Evolutionary conservation across 2,888 invertebrate genomes (phyloP).

Genomic region (Sabellastarte sp.): DNA sequence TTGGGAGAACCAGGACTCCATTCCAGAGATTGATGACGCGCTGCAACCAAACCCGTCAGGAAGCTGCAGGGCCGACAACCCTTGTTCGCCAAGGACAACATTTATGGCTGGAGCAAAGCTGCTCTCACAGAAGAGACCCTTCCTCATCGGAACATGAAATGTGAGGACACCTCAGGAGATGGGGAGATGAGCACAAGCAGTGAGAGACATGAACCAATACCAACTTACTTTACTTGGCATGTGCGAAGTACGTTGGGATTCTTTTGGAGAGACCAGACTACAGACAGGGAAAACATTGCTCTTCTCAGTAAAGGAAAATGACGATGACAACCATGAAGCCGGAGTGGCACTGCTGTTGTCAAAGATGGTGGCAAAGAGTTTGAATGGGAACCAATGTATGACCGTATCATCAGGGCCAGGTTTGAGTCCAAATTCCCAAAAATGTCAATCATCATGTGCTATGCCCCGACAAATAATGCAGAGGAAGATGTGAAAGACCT

Average conservation of each 20-base stretch:
- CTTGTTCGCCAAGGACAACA: slow-evolving; percentile 1
- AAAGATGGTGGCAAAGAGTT: no score
- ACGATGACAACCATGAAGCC: not conserved
- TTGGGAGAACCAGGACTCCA: not conserved
- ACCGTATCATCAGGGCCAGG: slow-evolving; percentile 4
- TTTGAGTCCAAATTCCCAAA: slow-evolving; percentile 1
- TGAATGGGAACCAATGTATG: not conserved
- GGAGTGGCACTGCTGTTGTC: slow-evolving; percentile 6
- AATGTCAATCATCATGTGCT: slow-evolving; percentile 10
- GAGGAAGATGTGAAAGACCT: slow-evolving; percentile 7
- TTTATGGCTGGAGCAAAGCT: no score
- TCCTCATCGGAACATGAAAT: slow-evolving; percentile 19
- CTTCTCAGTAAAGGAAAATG: slow-evolving; percentile 14
- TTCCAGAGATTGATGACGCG: slow-evolving; percentile 2
- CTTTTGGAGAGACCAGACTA: no score
- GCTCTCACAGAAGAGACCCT: no score
- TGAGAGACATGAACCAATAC: slow-evolving; percentile 17
- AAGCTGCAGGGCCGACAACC: slow-evolving; percentile 3
- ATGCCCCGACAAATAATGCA: slow-evolving; percentile 6
- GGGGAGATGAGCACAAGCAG: slow-evolving; percentile 10
- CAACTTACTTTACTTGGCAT: slow-evolving; percentile 11
- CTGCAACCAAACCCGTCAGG: slow-evolving; percentile 5
- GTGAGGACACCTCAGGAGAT: slow-evolving; percentile 16
- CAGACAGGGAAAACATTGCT: slow-evolving; percentile 16
- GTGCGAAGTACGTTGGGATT: slow-evolving; percentile 19